These are phyloP conservation scores for Catagonus wagneri DNA, from an alignment of 2,113 vertebrate genomes.

Conservation along the genomic window DNA sequence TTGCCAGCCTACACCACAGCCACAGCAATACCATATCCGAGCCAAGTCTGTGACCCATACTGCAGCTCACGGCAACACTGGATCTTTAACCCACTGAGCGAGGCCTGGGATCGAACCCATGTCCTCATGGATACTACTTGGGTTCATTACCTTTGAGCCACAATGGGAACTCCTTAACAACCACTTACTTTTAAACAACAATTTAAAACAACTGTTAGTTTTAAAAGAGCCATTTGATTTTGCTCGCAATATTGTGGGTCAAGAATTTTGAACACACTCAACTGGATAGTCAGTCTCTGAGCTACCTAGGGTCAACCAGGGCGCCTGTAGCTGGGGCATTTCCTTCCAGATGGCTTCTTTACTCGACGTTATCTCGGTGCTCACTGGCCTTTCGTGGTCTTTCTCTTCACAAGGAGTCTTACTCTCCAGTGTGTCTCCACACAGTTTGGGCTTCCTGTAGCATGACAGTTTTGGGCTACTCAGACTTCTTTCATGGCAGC, in stretches of 20 bases:
- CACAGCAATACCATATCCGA: no score
- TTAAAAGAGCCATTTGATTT: not conserved
- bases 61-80: no score
- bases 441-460: not conserved
- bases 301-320: not conserved
- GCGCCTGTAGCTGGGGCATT: no score
- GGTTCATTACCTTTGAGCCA: no score
- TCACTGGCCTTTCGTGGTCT: not conserved
- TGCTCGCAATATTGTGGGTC: not conserved
- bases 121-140: no score
- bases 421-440: not conserved
- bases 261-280: not conserved
- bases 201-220: not conserved
- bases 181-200: not conserved
- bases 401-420: not conserved
- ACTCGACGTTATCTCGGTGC: not conserved
- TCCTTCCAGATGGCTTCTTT: not conserved
- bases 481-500: not conserved
- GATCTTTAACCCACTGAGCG: no score
- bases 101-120: no score
- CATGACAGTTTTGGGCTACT: not conserved
- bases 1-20: no score
- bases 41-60: no score
- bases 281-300: not conserved
- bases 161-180: no score